A percentile compares a stretch with the other conserved stretches of the same genome.
phyloP scores from a whole-genome alignment of 2,888 invertebrate species.

The Acanthoscelides obtectus region DNA sequence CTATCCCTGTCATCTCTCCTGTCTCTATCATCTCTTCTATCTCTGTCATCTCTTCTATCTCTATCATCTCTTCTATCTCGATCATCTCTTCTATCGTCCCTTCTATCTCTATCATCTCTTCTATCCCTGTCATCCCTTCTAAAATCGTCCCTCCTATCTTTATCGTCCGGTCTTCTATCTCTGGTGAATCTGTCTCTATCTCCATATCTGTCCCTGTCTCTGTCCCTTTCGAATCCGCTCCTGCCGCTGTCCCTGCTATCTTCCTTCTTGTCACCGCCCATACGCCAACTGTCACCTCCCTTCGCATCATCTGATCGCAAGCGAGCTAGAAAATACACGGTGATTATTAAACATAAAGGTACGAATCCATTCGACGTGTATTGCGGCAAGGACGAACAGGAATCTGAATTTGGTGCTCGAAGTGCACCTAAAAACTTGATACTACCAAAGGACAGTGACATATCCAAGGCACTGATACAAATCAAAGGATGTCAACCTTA shows the following conservation, averaged over 20 bases:
- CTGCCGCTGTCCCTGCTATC: conserved; percentile 9
- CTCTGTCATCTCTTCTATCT: conserved; percentile 10
- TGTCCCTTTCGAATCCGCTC: conserved; percentile 9
- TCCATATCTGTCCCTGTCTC: conserved; percentile 7
- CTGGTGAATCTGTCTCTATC: conserved; percentile 6
- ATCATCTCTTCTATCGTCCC: conserved; percentile 15
- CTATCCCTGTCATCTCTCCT: conserved; percentile 11
- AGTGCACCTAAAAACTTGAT: too few species aligned
- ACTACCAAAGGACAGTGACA: too few species aligned
- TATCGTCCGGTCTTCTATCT: conserved; percentile 1
- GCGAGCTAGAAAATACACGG: conserved; percentile 13
- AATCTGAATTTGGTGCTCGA: too few species aligned
- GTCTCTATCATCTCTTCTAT: conserved; percentile 4
- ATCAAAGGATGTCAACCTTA: too few species aligned
- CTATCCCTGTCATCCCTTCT: conserved; percentile 8
- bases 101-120: conserved; percentile 15
- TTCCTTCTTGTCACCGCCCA: conserved; percentile 7
- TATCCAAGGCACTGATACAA: too few species aligned
- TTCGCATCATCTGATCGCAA: conserved; percentile 10
- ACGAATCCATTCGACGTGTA: too few species aligned
- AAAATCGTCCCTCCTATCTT: conserved; percentile 18
- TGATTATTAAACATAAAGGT: too few species aligned
- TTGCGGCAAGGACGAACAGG: too few species aligned
- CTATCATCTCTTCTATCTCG: conserved; percentile 9
- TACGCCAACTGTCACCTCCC: conserved; percentile 14